Evolutionary conservation across 2,113 vertebrate species (phyloP), one percentile per base, ranked within the genome.

Genomic region (Eleginops maclovinus): DNA sequence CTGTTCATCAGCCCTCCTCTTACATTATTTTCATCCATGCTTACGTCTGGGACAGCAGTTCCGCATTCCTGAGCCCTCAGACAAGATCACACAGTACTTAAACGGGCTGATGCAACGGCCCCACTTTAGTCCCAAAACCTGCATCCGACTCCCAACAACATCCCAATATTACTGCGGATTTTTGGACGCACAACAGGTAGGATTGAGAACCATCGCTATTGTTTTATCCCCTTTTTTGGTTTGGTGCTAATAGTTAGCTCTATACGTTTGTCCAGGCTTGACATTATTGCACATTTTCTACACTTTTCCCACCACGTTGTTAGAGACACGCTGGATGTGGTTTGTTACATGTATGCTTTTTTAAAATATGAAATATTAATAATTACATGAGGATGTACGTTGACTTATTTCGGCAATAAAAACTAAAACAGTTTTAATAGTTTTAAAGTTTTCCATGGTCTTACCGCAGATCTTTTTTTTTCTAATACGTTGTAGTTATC

Each of bases 41-140:
- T 96, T 93, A 96, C 96, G 96, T 96, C 94, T 94, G 90, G 91
- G 90, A 88, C 92, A 87, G 88, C 93, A 95, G 94, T 96, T 97
- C 97, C 97, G 97, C 97, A 96, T 97, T 97, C 97, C 96, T 84
- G 91, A 93, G 94, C 95, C 90, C 94, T 94, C 93, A 90, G 93
- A 90, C 85, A 82, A 88, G 94, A 90, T 93, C 94, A 36, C 31
- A 36, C 31, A 84, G 89, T 96, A 96, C 96, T 96, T 96, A 97
- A 95, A 84, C 93, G 94, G 77, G 95, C 96, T 97, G 97, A 96
- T 95, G 96, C 96, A 97, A 96, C 96, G 66, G 79, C 81, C 77
- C 74, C 80, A 24, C 71, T 36, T 73, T 80, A 93, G 90, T 92
- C 83, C 84, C 61, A 49, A 73, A 85, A 86, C 77, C 83, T 49